Base-by-base conservation (phyloP, 2,113 vertebrate species). In the Ictidomys tridecemlineatus region DNA sequence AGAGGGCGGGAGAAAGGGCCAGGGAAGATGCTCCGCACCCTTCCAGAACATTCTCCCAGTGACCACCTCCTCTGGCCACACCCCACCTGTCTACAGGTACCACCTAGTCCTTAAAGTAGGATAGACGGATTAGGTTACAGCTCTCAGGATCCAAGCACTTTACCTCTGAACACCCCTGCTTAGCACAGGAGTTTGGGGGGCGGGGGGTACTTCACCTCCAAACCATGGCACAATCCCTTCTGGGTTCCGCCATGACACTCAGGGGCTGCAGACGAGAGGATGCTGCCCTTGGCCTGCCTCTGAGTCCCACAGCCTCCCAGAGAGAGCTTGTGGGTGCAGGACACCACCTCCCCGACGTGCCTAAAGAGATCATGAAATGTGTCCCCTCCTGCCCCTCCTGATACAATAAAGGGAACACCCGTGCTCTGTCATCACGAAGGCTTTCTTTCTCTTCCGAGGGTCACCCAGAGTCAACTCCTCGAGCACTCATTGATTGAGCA, bases 231-330 rank as follows among this genome's bases (percentile, higher is more conserved):
- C 61, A 24, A 24, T 10, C 39, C 45, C 69, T 30, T 20, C 69
- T 37, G 56, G 61, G 39, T 61, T 53, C 8, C 2, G 17, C 30
- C 24, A 0, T 0, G 42, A 32, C 16, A 3, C 32, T 37, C 93
- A 34, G 84, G 63, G n/a, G n/a, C 28, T 69, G 32, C 5, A 9
- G 65, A 73, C 51, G 34, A 48, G 89, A 58, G 2, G 51, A 14
- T 53, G 56, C 42, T 26, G n/a, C 67, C 37, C n/a, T 4, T 8
- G 53, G 61, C 45, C 45, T 4, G 51, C n/a, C 87, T 76, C 85
- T 39, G 78, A 73, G 65, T 16, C 83, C 74, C 87, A 79, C 79
- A 28, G 77, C 8, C 67, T 94, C 67, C 79, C 16, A 89, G 96
- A 92, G 87, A 96, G 24, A 85, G 70, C 34, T 45, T 70, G 74